These are phyloP conservation scores for Alviniconcha marisindica DNA, from an alignment of 1,140 invertebrate genomes.

Conservation along the genomic window DNA sequence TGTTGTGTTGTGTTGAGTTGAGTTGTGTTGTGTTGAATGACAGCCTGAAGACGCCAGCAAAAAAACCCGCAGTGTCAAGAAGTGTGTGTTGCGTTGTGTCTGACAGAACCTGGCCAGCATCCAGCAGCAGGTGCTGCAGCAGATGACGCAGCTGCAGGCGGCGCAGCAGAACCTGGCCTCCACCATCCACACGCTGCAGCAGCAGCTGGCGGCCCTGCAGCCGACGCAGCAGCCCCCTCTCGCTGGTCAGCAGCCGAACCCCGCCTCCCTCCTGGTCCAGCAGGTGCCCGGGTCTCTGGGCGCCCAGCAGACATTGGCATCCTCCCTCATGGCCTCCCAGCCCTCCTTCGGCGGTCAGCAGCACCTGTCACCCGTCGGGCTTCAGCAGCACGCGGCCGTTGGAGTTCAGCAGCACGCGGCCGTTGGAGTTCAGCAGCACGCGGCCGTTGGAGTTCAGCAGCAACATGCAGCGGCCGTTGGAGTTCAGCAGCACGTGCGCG, in stretches of 20 bases:
- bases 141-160: constrained; percentile 27
- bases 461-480: background rate
- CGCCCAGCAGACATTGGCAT: too few relatives aligned
- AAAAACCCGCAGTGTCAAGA: too few relatives aligned
- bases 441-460: background rate
- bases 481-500: background rate
- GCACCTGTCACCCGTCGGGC: background rate
- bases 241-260: background rate
- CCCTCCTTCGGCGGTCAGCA: background rate
- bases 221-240: background rate
- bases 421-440: background rate
- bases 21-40: too few relatives aligned
- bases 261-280: too few relatives aligned
- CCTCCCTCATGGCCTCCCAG: too few relatives aligned
- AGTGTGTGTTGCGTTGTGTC: too few relatives aligned
- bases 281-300: too few relatives aligned
- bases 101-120: constrained; percentile 22
- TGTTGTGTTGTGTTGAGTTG: too few relatives aligned
- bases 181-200: constrained; percentile 34
- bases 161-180: constrained; percentile 23
- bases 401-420: background rate
- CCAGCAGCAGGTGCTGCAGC: constrained; percentile 34
- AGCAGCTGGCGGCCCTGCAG: constrained; percentile 20
- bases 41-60: too few relatives aligned
- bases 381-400: background rate